Evolutionary conservation across 2,888 invertebrate genomes (phyloP).

Genomic region (Sceliomorpha sp.): DNA sequence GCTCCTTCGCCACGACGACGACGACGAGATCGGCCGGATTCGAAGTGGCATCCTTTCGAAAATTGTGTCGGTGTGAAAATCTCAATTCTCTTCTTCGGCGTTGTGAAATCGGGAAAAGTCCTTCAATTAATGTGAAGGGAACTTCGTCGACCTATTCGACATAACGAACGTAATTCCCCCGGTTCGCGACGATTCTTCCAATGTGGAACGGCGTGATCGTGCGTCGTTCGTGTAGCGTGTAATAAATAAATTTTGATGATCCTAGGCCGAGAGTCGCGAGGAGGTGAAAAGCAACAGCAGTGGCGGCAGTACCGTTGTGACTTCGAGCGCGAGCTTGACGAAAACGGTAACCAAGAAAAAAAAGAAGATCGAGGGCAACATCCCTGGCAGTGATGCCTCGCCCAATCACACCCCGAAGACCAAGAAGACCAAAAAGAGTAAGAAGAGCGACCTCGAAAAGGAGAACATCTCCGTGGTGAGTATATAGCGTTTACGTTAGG

Average conservation of each 20-base stretch:
- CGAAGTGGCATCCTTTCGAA: too few species aligned
- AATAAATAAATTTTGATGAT: slow-evolving; percentile 28
- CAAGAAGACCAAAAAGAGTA: slow-evolving; percentile 84
- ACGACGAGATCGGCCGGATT: too few species aligned
- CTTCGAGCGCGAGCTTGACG: slow-evolving; percentile 63
- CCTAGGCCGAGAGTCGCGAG: slow-evolving; percentile 76
- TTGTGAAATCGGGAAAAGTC: too few species aligned
- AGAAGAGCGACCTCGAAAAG: slow-evolving; percentile 84
- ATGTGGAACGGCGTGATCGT: background rate
- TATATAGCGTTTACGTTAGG: slow-evolving; percentile 56
- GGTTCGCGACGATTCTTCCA: background rate
- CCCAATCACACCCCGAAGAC: slow-evolving; percentile 79
- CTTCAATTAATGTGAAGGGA: too few species aligned
- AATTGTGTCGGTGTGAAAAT: too few species aligned
- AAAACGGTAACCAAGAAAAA: slow-evolving; percentile 75
- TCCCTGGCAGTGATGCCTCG: slow-evolving; percentile 75
- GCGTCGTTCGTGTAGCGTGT: slow-evolving; percentile 5
- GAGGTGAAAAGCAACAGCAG: slow-evolving; percentile 73
- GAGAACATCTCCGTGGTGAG: slow-evolving; percentile 87
- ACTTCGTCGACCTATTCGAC: too few species aligned
- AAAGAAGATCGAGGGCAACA: slow-evolving; percentile 78
- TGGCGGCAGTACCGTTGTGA: slow-evolving; percentile 68
- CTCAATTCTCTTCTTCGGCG: too few species aligned
- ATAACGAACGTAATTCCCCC: too few species aligned
- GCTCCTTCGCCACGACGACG: too few species aligned